phyloP scores from a whole-genome alignment of 1,140 invertebrate species.

The Thrips palmi region DNA sequence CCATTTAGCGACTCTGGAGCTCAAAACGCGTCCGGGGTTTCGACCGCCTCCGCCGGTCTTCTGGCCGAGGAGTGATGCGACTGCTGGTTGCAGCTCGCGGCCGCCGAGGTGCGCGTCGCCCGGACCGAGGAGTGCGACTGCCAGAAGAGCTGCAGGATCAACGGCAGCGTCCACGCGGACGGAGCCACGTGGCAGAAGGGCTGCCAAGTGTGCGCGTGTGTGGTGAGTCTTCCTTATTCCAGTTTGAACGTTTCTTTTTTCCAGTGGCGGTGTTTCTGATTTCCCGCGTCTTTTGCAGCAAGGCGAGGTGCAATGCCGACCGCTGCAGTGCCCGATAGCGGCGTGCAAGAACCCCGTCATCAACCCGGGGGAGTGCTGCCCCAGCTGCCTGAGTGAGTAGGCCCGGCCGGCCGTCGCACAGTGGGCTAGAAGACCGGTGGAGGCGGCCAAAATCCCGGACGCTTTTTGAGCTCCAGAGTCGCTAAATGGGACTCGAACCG shows the following conservation, averaged over 20 bases:
- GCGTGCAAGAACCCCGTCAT: constrained; percentile 62
- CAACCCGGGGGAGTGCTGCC: constrained; percentile 63
- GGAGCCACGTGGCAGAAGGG: constrained; percentile 62
- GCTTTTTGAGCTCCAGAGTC: no score
- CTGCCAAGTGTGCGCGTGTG: constrained; percentile 66
- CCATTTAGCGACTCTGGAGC: no score
- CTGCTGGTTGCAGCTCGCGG: constrained; percentile 49
- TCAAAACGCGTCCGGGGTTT: no score
- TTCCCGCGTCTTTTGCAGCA: constrained; percentile 34
- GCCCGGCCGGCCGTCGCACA: no score
- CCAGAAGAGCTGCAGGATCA: constrained; percentile 64
- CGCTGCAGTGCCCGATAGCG: constrained; percentile 50
- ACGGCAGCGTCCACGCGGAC: constrained; percentile 59
- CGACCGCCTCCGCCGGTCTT: no score
- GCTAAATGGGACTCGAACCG: no score
- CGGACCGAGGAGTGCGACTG: constrained; percentile 76
- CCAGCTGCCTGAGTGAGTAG: constrained; percentile 65
- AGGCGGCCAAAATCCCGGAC: no score
- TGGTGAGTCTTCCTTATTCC: constrained; percentile 30
- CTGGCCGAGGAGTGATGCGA: no score
- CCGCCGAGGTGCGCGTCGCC: constrained; percentile 51
- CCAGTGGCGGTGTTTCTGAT: not conserved
- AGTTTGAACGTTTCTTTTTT: not conserved
- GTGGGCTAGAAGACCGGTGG: no score
- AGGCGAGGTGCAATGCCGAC: constrained; percentile 61